Base-by-base conservation (phyloP, 2,797 vertebrate species). In the Poeciliopsis turneri region DNA sequence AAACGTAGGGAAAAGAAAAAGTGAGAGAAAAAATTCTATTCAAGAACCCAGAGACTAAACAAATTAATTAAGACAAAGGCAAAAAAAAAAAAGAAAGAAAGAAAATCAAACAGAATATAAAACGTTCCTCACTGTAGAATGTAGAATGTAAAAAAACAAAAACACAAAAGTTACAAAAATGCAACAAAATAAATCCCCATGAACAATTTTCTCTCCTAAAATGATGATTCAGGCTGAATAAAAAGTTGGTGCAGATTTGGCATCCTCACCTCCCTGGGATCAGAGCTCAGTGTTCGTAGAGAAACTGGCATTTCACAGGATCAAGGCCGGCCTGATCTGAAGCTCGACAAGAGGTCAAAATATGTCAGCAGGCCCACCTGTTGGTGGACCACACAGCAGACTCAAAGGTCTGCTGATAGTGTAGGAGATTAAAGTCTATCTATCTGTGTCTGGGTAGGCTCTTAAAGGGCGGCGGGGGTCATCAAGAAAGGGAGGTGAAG, bases 361-460 rank as follows among this genome's bases (percentile, higher is more conserved):
- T 51, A 84, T 82, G 61, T 79, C 59, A 47, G 77, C 1, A 23
- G 68, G 79, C 81, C 89, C 86, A 93, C 89, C 91, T 90, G 89
- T 86, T 33, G 64, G 82, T 59, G n/a, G 85, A 87, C 80, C 87
- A 87, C 84, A 90, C 85, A 84, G 83, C 76, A 57, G 75, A 79
- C 76, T 87, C 86, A 86, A 88, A 85, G 83, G 82, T 86, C 75
- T 16, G 4, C 89, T 86, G 87, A 92, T 87, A 82, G 82, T 9
- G 69, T 36, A 23, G 83, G 77, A 87, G 88, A 84, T 90, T 85
- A 75, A 80, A 86, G 75, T 23, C 75, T 66, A 73, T 87, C 78
- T 87, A 78, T 87, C 76, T 84, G 79, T 70, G 85, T 84, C 83
- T 84, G 85, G 57, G 53, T 79, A 72, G 72, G 75, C 66, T 79